Base-by-base conservation (phyloP, 2,888 invertebrate species). In the Agelastica alni region DNA sequence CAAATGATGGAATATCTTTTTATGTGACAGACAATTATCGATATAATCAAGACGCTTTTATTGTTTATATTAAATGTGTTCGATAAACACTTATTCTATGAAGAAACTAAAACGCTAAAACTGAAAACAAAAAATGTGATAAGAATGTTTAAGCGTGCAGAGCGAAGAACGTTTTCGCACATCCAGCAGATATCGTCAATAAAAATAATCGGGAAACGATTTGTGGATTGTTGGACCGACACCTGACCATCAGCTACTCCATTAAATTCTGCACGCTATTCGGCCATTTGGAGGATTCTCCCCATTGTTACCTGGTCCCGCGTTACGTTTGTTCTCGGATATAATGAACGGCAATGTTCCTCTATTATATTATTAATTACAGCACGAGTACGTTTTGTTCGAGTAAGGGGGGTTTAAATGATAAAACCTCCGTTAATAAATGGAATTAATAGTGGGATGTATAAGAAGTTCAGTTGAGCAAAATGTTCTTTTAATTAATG, bases 201-300 rank as follows among this genome's bases (percentile, higher is more conserved):
- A 56, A 56, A 56, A 30, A 46, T 52, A 54, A 57, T 52, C 26
- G 53, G 39, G 46, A n/a, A 53, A 31, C 56, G 46, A 59, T 57
- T 54, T 52, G 54, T 52, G 45, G 53, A 54, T 57, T 54, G 57
- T 52, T 54, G 28, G 52, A 41, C 52, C 48, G 57, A 54, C 57
- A 57, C 57, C 54, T 52, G 45, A 48, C 54, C 53, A 51, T 54
- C 54, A 47, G 41, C 34, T 39, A 39, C 51, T 51, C 59, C 54
- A 59, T 64, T 60, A 64, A 63, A 59, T 54, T 55, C 47, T 41
- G 49, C 67, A 67, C 67, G 67, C 67, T 36, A 67, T 65, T 51
- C 42, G 55, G 49, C 61, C 65, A 65, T 67, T 67, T 56, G 46
- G 31, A 31, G 46, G 41, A 53, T 53, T 65, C 58, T 59, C 52